Conservation (phyloP, 1,140 invertebrate genomes). For the Drosophila jambulina region DNA sequence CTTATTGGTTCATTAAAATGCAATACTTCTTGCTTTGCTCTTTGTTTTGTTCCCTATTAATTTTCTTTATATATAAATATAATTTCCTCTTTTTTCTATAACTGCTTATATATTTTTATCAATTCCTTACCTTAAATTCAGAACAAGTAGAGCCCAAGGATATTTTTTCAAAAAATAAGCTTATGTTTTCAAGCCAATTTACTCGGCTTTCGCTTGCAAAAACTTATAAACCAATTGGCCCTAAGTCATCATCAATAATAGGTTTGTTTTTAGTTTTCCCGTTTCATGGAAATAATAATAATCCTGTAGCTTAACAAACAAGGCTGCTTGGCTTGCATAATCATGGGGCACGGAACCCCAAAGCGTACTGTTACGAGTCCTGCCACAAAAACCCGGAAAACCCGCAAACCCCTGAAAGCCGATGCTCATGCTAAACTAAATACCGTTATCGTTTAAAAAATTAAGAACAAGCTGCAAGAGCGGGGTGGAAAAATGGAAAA, state of each 20-base stretch:
- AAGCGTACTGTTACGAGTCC: conserved; percentile 47
- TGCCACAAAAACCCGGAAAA: conserved; percentile 56
- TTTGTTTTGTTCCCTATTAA: no score
- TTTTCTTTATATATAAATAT: no score
- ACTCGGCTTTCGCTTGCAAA: neutral
- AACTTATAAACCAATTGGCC: conserved; percentile 36
- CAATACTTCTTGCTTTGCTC: neutral
- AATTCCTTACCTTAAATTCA: neutral
- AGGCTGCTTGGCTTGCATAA: conserved; percentile 14
- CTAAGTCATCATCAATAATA: conserved; percentile 3
- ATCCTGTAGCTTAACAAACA: conserved; percentile 23
- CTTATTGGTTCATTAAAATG: no score
- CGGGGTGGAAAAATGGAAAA: conserved; percentile 48
- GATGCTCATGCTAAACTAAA: conserved; percentile 76
- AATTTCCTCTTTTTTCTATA: no score
- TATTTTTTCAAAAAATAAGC: neutral
- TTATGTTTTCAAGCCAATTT: neutral
- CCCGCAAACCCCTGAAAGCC: conserved; percentile 59
- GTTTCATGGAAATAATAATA: conserved; percentile 3
- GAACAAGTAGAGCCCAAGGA: neutral
- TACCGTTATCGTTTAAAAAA: conserved; percentile 74
- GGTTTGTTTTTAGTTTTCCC: conserved; percentile 5
- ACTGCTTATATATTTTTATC: no score
- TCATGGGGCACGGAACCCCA: neutral
- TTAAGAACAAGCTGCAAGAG: conserved; percentile 23